Evolutionary conservation across 2,888 invertebrate species (phyloP), one percentile per base, ranked within the genome.

Genomic region (Xestia xanthographa): DNA sequence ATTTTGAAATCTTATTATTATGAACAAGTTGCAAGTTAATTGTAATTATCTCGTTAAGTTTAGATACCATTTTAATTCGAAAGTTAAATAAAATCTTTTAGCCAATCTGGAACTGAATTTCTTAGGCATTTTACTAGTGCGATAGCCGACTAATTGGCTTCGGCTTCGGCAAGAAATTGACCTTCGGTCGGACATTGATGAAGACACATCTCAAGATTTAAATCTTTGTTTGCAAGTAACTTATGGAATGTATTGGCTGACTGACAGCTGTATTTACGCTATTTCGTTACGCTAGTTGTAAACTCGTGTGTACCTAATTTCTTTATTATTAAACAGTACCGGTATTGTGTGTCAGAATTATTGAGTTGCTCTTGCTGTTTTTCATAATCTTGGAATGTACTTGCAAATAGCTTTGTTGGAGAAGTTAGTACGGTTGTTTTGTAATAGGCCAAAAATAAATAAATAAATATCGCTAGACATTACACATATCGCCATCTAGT

Each of bases 191-290:
- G 26, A 56, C 0, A 58, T 17, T 58, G 20, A 1, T 29, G 8
- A 26, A 26, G 60, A 34, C 22, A 38, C 6, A 1, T 62, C 62
- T n/a, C 22, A n/a, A 41, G 41, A 11, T 41, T 63, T 63, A 41
- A 63, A 63, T 41, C n/a, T 83, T 85, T 87, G 87, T 88, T 86
- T 82, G 82, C 84, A 81, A 69, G 60, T 77, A 34, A 74, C 72
- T 66, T 81, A 58, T 34, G 34, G 67, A 82, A 77, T 83, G 80
- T 75, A 73, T 79, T 83, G 56, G 66, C 65, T 73, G 75, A 70
- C 74, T 84, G 73, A 85, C 77, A 68, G 41, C 43, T 71, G 22
- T 79, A 75, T 85, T 84, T 77, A 82, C 75, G 72, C 68, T 76
- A 72, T 73, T 71, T 50, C 65, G 41, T 72, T 69, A 56, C 70